A percentile compares a stretch with the other conserved stretches of the same genome.
Evolutionary conservation across 2,797 vertebrate genomes (phyloP).

Genomic region (Falco columbarius): DNA sequence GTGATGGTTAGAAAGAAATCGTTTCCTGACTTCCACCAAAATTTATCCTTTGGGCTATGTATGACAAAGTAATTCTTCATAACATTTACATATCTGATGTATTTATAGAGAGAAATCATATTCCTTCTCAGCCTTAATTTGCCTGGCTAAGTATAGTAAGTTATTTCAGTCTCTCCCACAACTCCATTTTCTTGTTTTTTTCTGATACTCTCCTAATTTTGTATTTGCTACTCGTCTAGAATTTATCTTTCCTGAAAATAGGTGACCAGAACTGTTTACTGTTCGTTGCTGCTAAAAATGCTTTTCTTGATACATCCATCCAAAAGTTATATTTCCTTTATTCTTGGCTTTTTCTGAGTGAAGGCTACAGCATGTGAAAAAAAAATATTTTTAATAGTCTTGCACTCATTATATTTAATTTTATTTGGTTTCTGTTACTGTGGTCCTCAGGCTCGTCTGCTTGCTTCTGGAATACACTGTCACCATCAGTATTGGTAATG

Average conservation of each 20-base stretch:
- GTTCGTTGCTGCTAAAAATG: neutral
- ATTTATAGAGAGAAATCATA: neutral
- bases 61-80: neutral
- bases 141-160: neutral
- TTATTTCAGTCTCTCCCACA: neutral
- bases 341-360: neutral
- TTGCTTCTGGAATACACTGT: neutral
- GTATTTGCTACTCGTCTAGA: neutral
- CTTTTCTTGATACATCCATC: neutral
- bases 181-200: neutral
- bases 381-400: neutral
- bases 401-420: neutral
- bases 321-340: neutral
- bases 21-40: neutral
- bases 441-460: neutral
- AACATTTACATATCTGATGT: neutral
- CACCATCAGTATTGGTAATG: neutral
- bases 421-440: neutral
- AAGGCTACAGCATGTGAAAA: neutral
- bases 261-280: neutral
- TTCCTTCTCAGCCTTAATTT: neutral
- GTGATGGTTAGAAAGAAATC: neutral
- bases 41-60: neutral
- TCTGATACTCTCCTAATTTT: neutral
- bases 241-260: neutral